phyloP scores from a whole-genome alignment of 2,113 vertebrate genomes.

The Daboia siamensis region DNA sequence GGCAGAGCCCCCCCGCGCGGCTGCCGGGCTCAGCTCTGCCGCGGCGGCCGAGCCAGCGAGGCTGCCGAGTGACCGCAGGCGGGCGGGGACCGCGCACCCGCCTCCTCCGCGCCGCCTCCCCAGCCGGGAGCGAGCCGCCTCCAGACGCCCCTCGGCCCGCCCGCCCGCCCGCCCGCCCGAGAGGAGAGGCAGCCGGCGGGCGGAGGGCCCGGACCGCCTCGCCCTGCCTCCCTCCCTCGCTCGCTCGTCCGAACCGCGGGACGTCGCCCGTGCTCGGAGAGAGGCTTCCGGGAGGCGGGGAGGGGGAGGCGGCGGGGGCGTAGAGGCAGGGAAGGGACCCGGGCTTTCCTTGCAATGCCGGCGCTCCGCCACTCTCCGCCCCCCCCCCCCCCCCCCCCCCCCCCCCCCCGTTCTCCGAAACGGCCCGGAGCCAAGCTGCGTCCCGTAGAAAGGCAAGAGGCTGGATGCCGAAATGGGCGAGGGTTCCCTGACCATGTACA shows the following conservation, averaged over 20 bases:
- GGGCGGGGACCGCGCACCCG: conserved; percentile 26
- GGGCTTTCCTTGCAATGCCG: background rate
- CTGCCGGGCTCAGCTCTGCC: background rate
- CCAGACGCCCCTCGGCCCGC: background rate
- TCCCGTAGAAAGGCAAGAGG: background rate
- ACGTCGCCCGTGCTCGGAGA: background rate
- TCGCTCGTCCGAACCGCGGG: background rate
- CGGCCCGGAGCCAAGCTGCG: background rate
- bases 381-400: too few relatives aligned
- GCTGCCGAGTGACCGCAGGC: background rate
- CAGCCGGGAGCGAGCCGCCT: conserved; percentile 85
- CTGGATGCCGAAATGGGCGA: background rate
- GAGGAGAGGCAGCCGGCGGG: conserved; percentile 57
- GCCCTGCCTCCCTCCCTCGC: background rate
- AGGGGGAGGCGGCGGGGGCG: too few relatives aligned
- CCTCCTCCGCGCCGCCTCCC: conserved; percentile 74
- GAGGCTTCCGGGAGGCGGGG: background rate
- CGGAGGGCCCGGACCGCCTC: background rate
- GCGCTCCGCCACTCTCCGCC: background rate
- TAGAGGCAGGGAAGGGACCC: background rate
- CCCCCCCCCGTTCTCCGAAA: background rate
- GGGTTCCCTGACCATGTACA: background rate
- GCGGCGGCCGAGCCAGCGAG: background rate
- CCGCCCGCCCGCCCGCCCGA: conserved; percentile 16
- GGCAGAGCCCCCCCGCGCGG: background rate